These are phyloP conservation scores for Phengaris alcon DNA, from an alignment of 2,888 invertebrate species.

Conservation along the genomic window DNA sequence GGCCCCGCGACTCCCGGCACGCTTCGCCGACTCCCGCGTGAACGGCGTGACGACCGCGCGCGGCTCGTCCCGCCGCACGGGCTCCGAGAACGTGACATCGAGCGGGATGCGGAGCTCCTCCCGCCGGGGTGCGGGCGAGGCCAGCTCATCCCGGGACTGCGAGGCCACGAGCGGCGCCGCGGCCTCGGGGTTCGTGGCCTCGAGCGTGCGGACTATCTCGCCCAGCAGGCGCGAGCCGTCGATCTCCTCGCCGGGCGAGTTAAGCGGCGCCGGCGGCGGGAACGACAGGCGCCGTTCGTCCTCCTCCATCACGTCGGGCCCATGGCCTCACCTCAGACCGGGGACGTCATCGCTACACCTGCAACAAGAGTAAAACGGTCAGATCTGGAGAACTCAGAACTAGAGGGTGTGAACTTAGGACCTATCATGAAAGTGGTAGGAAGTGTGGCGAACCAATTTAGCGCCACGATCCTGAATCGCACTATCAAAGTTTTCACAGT, in stretches of 20 bases:
- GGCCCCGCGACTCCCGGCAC: conserved; percentile 89
- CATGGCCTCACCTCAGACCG: conserved; percentile 64
- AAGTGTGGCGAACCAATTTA: too few relatives aligned
- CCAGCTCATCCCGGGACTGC: conserved; percentile 68
- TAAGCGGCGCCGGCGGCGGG: conserved; percentile 76
- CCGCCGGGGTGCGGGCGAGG: conserved; percentile 57
- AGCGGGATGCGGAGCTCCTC: conserved; percentile 71
- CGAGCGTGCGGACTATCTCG: conserved; percentile 74
- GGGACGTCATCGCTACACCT: conserved; percentile 62
- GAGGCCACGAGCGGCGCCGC: conserved; percentile 72
- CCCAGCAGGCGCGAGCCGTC: conserved; percentile 74
- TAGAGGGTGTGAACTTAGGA: background rate
- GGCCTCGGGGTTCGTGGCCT: conserved; percentile 72
- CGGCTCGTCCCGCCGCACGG: conserved; percentile 57
- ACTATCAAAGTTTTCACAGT: too few relatives aligned
- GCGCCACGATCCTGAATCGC: too few relatives aligned
- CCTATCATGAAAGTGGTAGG: too few relatives aligned
- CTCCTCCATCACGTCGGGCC: conserved; percentile 68
- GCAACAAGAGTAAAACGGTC: conserved; percentile 58
- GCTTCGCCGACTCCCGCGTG: conserved; percentile 90
- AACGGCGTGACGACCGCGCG: conserved; percentile 82
- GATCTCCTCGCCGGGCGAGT: conserved; percentile 76
- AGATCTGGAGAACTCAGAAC: background rate
- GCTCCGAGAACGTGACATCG: conserved; percentile 70
- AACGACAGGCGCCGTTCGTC: conserved; percentile 76